Evolutionary conservation across 2,888 invertebrate species (phyloP).

Genomic region (Pyrrhia umbra): DNA sequence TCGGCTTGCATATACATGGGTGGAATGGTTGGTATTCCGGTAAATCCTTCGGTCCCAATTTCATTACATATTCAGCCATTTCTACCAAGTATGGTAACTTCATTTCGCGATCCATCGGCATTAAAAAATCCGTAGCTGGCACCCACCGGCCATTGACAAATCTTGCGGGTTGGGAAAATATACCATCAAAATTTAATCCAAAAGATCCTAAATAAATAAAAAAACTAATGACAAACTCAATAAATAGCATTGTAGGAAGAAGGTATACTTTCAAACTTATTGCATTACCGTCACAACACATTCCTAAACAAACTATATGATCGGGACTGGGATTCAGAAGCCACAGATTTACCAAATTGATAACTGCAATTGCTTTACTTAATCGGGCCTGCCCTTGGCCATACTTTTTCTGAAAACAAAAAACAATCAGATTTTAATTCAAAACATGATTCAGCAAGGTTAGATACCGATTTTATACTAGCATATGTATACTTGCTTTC

Average conservation of each 20-base stretch:
- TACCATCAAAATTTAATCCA: slow-evolving; percentile 86
- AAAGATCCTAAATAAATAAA: slow-evolving; percentile 83
- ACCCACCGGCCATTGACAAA: slow-evolving; percentile 82
- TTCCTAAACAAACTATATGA: slow-evolving; percentile 88
- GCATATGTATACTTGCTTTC: slow-evolving; percentile 86
- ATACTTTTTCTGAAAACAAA: slow-evolving; percentile 37
- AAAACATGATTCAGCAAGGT: too few relatives aligned
- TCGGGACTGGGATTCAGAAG: slow-evolving; percentile 77
- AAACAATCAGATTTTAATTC: slow-evolving; percentile 72
- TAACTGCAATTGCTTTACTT: slow-evolving; percentile 80
- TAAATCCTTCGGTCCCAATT: slow-evolving; percentile 69
- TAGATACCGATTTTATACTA: too few relatives aligned
- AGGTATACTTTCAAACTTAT: too few relatives aligned
- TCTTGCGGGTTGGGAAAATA: slow-evolving; percentile 90
- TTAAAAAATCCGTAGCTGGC: slow-evolving; percentile 78
- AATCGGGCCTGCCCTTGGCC: slow-evolving; percentile 44
- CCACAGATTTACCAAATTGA: slow-evolving; percentile 88
- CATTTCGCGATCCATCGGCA: slow-evolving; percentile 80
- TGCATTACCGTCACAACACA: slow-evolving; percentile 89
- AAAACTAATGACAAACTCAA: too few relatives aligned
- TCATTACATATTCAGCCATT: slow-evolving; percentile 75
- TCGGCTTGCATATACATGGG: slow-evolving; percentile 74
- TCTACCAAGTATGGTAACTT: slow-evolving; percentile 77
- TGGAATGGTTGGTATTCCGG: slow-evolving; percentile 70
- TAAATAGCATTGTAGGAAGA: too few relatives aligned